A percentile compares a stretch with the other conserved stretches of the same genome.
phyloP scores from a whole-genome alignment of 37 sponge, comb jelly and placozoan species.

The Cladorhizidae sp. region DNA sequence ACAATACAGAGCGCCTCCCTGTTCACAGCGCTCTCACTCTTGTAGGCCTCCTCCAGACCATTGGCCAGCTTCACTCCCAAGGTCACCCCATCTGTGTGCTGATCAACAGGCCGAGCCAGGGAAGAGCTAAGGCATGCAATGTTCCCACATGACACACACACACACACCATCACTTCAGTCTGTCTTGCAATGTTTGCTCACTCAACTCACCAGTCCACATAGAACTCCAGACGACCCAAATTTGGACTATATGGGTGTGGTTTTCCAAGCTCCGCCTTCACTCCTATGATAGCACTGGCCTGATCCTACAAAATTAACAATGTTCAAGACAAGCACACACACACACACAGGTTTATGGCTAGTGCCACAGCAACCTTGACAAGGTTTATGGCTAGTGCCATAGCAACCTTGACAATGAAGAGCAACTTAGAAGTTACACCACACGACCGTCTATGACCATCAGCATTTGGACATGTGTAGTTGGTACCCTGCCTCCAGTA shows the following conservation, averaged over 20 bases:
- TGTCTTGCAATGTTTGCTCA: constrained; percentile 2
- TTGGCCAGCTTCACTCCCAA: constrained; percentile 64
- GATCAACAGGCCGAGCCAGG: constrained; percentile 81
- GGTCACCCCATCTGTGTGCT: constrained; percentile 75
- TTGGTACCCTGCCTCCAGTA: too few species aligned
- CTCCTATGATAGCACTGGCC: constrained; percentile 74
- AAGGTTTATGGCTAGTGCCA: too few species aligned
- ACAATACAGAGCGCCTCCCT: constrained; percentile 50
- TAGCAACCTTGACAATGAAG: too few species aligned
- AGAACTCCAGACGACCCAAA: constrained; percentile 75
- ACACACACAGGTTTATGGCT: too few species aligned
- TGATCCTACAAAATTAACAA: constrained; percentile 42
- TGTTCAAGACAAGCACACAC: neutral
- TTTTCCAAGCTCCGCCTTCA: constrained; percentile 84
- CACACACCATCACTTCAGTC: neutral
- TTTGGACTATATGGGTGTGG: constrained; percentile 60
- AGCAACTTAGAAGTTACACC: too few species aligned
- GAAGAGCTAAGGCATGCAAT: constrained; percentile 55
- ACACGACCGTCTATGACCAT: too few species aligned
- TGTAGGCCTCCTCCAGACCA: constrained; percentile 46
- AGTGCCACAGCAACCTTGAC: too few species aligned
- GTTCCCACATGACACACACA: neutral
- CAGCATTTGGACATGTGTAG: too few species aligned
- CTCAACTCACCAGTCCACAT: constrained; percentile 83
- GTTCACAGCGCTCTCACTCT: constrained; percentile 39